Percentiles rank a stretch among this genome's conserved stretches.
Evolutionary conservation across 2,888 invertebrate species (phyloP).

Genomic region (Automeris io): DNA sequence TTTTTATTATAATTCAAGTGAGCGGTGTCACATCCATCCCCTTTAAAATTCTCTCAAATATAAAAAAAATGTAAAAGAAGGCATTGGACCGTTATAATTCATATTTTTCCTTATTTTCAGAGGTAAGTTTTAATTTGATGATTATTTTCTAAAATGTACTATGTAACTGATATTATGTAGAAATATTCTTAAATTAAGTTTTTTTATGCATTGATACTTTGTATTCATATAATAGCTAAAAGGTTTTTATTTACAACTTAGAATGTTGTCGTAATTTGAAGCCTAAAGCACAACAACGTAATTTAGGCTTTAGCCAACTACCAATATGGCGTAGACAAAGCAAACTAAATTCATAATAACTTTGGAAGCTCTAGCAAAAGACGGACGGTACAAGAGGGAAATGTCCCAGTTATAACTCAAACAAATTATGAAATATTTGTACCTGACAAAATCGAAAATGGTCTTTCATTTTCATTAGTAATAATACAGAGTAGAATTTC

Average conservation of each 20-base stretch:
- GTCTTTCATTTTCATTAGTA: background rate
- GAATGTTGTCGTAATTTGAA: too few species aligned
- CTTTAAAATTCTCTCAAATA: constrained; percentile 4
- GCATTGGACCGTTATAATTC: background rate
- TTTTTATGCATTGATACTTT: too few species aligned
- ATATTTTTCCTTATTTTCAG: background rate
- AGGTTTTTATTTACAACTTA: too few species aligned
- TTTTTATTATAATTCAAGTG: constrained; percentile 47
- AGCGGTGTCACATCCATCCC: constrained; percentile 43
- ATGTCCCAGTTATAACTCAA: constrained; percentile 20
- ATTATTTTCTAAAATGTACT: too few species aligned
- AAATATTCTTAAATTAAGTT: too few species aligned
- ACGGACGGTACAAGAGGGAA: constrained; percentile 23
- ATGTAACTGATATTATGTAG: too few species aligned
- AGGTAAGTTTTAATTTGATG: too few species aligned
- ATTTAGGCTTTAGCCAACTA: too few species aligned
- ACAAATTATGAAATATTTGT: constrained; percentile 1
- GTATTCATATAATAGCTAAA: too few species aligned
- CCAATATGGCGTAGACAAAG: background rate
- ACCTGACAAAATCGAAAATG: background rate
- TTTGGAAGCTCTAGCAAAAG: constrained; percentile 24
- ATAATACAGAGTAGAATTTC: too few species aligned
- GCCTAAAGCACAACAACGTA: too few species aligned
- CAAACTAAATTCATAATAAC: constrained; percentile 32
- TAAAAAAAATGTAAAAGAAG: background rate